Conservation (phyloP, 30 jellyfish, hydroid and myxozoan genomes). For the Nemopilema nomurai region DNA sequence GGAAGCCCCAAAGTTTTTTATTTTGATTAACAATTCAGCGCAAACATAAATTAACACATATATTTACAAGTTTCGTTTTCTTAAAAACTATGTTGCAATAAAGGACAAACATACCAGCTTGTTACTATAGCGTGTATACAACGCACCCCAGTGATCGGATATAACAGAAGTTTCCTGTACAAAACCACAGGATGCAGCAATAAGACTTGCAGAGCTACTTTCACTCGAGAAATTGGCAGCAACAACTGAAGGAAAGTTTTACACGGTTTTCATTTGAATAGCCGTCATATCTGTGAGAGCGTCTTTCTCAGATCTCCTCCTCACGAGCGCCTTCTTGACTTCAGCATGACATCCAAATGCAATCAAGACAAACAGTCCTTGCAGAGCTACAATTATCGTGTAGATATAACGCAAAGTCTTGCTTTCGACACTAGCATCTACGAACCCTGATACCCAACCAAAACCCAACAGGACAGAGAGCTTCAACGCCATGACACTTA, state of each 20-base stretch:
- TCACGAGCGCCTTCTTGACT: not conserved
- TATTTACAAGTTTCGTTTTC: too few relatives aligned
- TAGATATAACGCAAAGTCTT: conserved; percentile 37
- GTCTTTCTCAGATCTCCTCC: not conserved
- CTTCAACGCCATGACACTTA: conserved; percentile 42
- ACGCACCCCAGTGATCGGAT: too few relatives aligned
- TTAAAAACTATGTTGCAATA: too few relatives aligned
- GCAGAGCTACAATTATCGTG: conserved; percentile 22
- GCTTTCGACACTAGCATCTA: conserved; percentile 32
- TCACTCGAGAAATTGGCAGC: too few relatives aligned
- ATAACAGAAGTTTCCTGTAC: too few relatives aligned
- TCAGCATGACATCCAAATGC: conserved; percentile 67
- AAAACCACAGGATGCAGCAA: too few relatives aligned
- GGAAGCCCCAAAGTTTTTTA: too few relatives aligned
- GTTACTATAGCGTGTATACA: too few relatives aligned
- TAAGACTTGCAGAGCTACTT: too few relatives aligned
- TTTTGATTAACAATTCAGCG: too few relatives aligned
- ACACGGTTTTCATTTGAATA: not conserved
- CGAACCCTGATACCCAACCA: conserved; percentile 62
- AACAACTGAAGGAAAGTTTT: not conserved
- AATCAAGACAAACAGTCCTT: conserved; percentile 46
- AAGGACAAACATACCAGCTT: too few relatives aligned
- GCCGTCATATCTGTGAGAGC: not conserved
- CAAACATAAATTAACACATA: too few relatives aligned
- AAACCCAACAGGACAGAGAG: conserved; percentile 44